phyloP scores from a whole-genome alignment of 1,140 invertebrate genomes.

The Rhyzopertha dominica region DNA sequence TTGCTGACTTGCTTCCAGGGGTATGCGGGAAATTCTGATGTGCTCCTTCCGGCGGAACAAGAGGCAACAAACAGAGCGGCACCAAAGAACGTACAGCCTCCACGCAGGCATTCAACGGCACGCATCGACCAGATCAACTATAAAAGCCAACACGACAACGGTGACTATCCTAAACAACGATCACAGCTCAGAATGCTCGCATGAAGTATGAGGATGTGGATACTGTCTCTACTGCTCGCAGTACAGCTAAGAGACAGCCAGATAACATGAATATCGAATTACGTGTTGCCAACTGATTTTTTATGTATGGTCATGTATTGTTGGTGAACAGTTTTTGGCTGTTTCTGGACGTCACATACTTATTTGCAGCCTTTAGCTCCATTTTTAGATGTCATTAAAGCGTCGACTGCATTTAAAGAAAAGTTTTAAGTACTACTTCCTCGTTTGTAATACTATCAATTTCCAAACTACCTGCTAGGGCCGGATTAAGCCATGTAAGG shows the following conservation, averaged over 20 bases:
- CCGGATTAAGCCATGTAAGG: too few species aligned
- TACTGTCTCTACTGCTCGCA: conserved; percentile 29
- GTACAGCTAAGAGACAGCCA: conserved; percentile 31
- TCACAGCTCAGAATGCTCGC: conserved; percentile 36
- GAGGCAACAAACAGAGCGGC: conserved; percentile 23
- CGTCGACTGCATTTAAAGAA: too few species aligned
- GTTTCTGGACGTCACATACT: too few species aligned
- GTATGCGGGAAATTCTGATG: conserved; percentile 60
- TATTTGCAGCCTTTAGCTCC: too few species aligned
- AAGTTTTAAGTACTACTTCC: too few species aligned
- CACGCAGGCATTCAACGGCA: conserved; percentile 33
- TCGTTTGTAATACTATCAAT: too few species aligned
- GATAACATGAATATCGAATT: too few species aligned
- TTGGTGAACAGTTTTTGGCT: too few species aligned
- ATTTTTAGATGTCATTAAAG: too few species aligned
- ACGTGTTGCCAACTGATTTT: too few species aligned
- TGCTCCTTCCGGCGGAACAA: conserved; percentile 46
- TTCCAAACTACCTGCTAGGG: too few species aligned
- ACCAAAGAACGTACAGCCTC: conserved; percentile 19
- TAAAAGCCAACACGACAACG: conserved; percentile 38
- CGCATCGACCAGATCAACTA: conserved; percentile 36
- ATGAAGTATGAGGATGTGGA: conserved; percentile 39
- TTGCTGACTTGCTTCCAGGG: conserved; percentile 22
- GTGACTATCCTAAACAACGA: conserved; percentile 39
- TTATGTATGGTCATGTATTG: too few species aligned